Evolutionary conservation across 2,888 invertebrate species (phyloP).

Genomic region (Apodemia mormo): DNA sequence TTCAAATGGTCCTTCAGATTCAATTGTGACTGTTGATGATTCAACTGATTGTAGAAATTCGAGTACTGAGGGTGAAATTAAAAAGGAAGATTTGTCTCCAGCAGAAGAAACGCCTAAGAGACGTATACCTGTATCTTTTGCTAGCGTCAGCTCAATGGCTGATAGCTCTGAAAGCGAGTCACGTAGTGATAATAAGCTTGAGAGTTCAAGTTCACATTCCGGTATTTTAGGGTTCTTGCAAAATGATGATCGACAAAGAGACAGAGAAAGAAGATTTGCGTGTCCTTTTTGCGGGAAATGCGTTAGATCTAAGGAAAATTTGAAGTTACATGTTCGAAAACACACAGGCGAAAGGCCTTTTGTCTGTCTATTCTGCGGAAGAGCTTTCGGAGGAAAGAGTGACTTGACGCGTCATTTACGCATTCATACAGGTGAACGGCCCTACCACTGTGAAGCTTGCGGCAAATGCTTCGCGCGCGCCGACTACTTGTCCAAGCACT

Average conservation of each 20-base stretch:
- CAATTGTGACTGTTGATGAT: constrained; percentile 71
- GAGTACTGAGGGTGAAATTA: constrained; percentile 65
- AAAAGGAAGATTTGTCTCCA: constrained; percentile 56
- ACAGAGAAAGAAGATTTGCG: constrained; percentile 89
- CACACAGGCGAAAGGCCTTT: constrained; percentile 95
- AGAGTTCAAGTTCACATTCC: constrained; percentile 79
- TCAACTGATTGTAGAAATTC: constrained; percentile 72
- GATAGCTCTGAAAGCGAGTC: constrained; percentile 77
- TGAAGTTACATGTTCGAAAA: constrained; percentile 93
- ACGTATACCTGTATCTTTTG: constrained; percentile 74
- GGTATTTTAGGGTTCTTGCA: constrained; percentile 85
- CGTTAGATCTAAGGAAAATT: constrained; percentile 93
- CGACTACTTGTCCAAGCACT: constrained; percentile 94
- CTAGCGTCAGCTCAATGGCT: constrained; percentile 77
- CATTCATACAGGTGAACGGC: constrained; percentile 94
- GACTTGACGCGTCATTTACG: constrained; percentile 92
- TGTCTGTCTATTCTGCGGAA: constrained; percentile 93
- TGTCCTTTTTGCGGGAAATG: constrained; percentile 95
- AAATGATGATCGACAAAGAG: constrained; percentile 76
- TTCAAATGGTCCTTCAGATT: constrained; percentile 81
- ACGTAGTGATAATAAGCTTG: constrained; percentile 73
- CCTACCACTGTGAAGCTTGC: constrained; percentile 95
- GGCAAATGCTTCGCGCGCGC: constrained; percentile 95
- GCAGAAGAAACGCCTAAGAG: constrained; percentile 49
- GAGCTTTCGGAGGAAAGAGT: constrained; percentile 94